Percentiles rank a stretch among this genome's conserved stretches.
phyloP scores from a whole-genome alignment of 2,888 invertebrate species.

The Trypoxylon attenuatum region DNA sequence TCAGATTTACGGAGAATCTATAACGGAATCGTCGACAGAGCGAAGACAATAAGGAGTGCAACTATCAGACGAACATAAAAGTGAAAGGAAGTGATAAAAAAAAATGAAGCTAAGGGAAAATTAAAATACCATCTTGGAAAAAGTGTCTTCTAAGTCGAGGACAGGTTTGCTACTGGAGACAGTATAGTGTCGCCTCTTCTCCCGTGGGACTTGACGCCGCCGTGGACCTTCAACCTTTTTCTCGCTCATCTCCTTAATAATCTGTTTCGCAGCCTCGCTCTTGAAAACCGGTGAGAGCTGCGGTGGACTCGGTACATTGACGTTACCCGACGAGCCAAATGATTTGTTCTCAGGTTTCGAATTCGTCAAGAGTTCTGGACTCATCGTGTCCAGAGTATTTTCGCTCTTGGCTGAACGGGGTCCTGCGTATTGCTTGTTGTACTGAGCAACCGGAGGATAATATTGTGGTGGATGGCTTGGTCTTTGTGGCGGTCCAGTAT shows the following conservation, averaged over 20 bases:
- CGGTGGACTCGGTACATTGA: slow-evolving; percentile 66
- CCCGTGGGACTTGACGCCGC: slow-evolving; percentile 84
- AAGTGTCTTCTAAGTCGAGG: slow-evolving; percentile 67
- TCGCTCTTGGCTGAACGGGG: slow-evolving; percentile 33
- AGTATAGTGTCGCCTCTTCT: slow-evolving; percentile 90
- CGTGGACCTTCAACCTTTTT: slow-evolving; percentile 74
- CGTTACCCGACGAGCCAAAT: slow-evolving; percentile 53
- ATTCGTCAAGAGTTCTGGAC: slow-evolving; percentile 50
- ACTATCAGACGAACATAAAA: slow-evolving; percentile 1
- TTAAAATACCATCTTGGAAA: slow-evolving; percentile 69
- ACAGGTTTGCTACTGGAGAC: slow-evolving; percentile 77
- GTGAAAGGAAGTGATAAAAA: background rate
- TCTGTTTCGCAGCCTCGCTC: slow-evolving; percentile 90
- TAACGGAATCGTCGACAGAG: slow-evolving; percentile 4
- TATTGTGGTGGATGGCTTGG: slow-evolving; percentile 30
- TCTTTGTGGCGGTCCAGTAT: slow-evolving; percentile 38
- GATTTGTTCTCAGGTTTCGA: slow-evolving; percentile 48
- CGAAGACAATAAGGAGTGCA: background rate
- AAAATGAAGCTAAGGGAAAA: slow-evolving; percentile 21
- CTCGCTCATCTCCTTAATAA: slow-evolving; percentile 86
- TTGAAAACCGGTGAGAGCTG: slow-evolving; percentile 89
- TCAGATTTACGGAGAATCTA: background rate
- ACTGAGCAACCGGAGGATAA: slow-evolving; percentile 7
- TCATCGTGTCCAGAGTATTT: slow-evolving; percentile 37
- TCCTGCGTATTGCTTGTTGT: slow-evolving; percentile 40